Percentiles rank a stretch among this genome's conserved stretches.
Conservation (phyloP, 2,113 vertebrate species). For the Carassius gibelio region DNA sequence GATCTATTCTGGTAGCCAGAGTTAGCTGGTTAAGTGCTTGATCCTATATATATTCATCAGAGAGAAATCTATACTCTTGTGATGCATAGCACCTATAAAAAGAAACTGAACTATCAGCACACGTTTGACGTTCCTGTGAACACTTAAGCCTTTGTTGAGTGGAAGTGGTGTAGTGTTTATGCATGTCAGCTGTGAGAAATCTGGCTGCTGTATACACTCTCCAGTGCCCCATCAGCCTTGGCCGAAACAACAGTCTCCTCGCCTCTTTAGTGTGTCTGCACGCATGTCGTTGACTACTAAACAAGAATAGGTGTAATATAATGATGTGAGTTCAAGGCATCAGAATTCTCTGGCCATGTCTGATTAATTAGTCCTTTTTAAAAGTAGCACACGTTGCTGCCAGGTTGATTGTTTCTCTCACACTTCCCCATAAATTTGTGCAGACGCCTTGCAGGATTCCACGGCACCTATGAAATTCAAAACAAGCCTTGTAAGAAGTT, state of each 20-base stretch:
- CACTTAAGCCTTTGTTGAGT: conserved; percentile 40
- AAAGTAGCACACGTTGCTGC: conserved; percentile 28
- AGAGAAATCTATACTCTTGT: conserved; percentile 3
- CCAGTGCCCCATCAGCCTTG: conserved; percentile 13
- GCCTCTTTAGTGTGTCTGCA: conserved; percentile 21
- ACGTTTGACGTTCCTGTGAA: conserved; percentile 5
- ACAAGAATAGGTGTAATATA: conserved; percentile 27
- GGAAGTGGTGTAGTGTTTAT: conserved; percentile 8
- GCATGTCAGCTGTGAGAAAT: conserved; percentile 35
- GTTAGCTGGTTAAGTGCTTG: conserved; percentile 10
- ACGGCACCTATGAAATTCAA: conserved; percentile 72
- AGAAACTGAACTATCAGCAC: neutral
- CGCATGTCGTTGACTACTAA: conserved; percentile 3
- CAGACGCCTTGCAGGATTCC: conserved; percentile 66
- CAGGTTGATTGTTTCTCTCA: conserved; percentile 57
- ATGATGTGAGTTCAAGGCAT: conserved; percentile 16
- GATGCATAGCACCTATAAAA: conserved; percentile 31
- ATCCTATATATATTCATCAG: conserved; percentile 3
- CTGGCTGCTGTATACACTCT: conserved; percentile 18
- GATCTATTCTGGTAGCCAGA: conserved; percentile 20
- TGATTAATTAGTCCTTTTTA: conserved; percentile 51
- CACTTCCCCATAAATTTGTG: conserved; percentile 63
- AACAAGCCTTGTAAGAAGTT: conserved; percentile 72
- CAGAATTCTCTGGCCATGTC: conserved; percentile 31
- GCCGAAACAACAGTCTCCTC: conserved; percentile 33